Conservation (phyloP, 2,113 vertebrate species). For the Festucalex cinctus region DNA sequence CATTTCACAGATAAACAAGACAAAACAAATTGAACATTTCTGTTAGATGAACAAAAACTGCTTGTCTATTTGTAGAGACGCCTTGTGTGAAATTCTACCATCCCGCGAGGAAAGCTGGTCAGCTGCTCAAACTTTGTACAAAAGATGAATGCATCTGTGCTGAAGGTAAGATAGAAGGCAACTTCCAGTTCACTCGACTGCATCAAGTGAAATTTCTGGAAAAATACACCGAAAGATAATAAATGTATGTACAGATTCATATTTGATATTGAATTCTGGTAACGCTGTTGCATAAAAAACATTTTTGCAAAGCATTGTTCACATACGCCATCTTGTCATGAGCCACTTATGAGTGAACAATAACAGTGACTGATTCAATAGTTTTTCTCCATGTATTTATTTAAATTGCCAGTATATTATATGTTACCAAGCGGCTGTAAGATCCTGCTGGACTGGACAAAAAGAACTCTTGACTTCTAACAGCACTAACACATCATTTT, state of each 20-base stretch:
- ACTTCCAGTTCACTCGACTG: background rate
- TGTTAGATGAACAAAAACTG: background rate
- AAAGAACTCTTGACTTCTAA: background rate
- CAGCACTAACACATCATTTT: background rate
- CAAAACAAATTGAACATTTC: background rate
- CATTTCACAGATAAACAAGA: background rate
- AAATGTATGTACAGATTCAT: background rate
- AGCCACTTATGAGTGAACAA: background rate
- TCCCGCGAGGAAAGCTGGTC: constrained; percentile 55
- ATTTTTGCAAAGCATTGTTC: background rate
- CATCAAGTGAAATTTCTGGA: background rate
- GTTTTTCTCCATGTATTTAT: no score
- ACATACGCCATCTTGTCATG: background rate
- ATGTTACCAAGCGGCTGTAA: background rate
- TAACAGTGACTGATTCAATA: background rate
- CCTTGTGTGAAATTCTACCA: constrained; percentile 74
- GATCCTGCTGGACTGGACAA: background rate
- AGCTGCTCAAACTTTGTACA: constrained; percentile 61
- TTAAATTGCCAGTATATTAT: background rate
- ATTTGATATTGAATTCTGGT: background rate
- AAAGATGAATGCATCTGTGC: constrained; percentile 64
- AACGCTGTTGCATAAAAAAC: background rate
- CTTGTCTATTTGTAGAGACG: constrained; percentile 47
- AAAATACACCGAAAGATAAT: background rate
- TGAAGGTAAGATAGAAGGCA: constrained; percentile 54